Conservation (phyloP, 2,797 vertebrate genomes). For the Lepidocolaptes lacrymiger region DNA sequence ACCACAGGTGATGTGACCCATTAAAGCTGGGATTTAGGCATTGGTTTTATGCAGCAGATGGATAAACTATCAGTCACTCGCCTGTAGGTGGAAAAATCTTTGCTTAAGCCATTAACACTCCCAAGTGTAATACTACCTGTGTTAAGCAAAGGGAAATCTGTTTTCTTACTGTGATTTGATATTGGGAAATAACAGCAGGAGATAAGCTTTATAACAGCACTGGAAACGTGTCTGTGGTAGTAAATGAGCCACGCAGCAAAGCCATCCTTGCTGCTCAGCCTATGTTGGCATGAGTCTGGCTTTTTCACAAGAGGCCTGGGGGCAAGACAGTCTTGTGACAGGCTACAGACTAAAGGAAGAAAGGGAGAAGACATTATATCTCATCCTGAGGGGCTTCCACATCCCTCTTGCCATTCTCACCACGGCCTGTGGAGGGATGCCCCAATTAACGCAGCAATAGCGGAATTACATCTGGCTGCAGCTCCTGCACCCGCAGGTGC, state of each 20-base stretch:
- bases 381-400: neutral
- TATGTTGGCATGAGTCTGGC: neutral
- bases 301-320: neutral
- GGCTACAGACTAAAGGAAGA: neutral
- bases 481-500: neutral
- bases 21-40: slow-evolving; percentile 58
- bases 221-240: slow-evolving; percentile 50
- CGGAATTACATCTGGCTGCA: rapidly evolving
- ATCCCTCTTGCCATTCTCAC: neutral
- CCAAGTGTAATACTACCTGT: slow-evolving; percentile 75
- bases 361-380: neutral
- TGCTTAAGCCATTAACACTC: slow-evolving; percentile 79
- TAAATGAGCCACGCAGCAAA: slow-evolving; percentile 39
- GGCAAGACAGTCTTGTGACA: neutral
- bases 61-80: slow-evolving; percentile 71
- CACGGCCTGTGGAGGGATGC: rapidly evolving
- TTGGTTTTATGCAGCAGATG: slow-evolving; percentile 72
- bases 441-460: rapidly evolving
- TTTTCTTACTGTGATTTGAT: slow-evolving; percentile 75
- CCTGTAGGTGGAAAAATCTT: slow-evolving; percentile 79
- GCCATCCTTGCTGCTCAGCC: neutral
- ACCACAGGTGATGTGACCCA: slow-evolving; percentile 67
- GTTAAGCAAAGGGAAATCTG: slow-evolving; percentile 71
- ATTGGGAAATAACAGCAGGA: slow-evolving; percentile 74
- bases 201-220: slow-evolving; percentile 77